Evolutionary conservation across 1,140 invertebrate species (phyloP).

Genomic region (Hormaphis cornu): DNA sequence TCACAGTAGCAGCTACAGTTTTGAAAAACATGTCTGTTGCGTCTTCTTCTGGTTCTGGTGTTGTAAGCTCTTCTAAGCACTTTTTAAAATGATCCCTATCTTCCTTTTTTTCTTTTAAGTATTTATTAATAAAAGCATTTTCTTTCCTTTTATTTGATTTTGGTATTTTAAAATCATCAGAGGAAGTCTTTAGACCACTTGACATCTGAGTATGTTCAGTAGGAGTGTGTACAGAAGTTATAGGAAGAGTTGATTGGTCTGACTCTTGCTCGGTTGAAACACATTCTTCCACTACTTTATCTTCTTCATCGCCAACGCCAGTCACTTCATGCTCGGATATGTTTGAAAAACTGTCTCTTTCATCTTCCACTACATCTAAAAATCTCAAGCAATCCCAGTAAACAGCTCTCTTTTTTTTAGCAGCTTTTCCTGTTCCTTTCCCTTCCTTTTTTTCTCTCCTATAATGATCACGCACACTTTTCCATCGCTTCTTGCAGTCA

Average conservation of each 20-base stretch:
- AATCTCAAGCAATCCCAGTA: constrained; percentile 5
- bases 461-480: constrained; percentile 4
- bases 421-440: constrained; percentile 1
- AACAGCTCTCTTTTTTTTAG: constrained; percentile 5
- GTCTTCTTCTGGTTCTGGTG: neutral
- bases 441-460: constrained; percentile 6
- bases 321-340: constrained; percentile 2
- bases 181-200: neutral
- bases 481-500: neutral
- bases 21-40: constrained; percentile 2
- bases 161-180: neutral
- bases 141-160: constrained; percentile 8
- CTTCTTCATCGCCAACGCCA: neutral
- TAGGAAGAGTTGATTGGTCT: neutral
- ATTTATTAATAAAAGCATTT: neutral
- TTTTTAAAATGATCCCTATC: constrained; percentile 8
- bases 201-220: constrained; percentile 1
- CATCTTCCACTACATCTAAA: constrained; percentile 7
- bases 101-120: constrained; percentile 10
- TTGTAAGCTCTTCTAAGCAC: constrained; percentile 1
- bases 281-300: neutral
- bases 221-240: constrained; percentile 4
- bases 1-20: neutral
- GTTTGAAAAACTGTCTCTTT: constrained; percentile 5
- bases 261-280: constrained; percentile 1